Evolutionary conservation across 2,113 vertebrate species (phyloP), one percentile per base, ranked within the genome.

Genomic region (Opisthocomus hoazin): DNA sequence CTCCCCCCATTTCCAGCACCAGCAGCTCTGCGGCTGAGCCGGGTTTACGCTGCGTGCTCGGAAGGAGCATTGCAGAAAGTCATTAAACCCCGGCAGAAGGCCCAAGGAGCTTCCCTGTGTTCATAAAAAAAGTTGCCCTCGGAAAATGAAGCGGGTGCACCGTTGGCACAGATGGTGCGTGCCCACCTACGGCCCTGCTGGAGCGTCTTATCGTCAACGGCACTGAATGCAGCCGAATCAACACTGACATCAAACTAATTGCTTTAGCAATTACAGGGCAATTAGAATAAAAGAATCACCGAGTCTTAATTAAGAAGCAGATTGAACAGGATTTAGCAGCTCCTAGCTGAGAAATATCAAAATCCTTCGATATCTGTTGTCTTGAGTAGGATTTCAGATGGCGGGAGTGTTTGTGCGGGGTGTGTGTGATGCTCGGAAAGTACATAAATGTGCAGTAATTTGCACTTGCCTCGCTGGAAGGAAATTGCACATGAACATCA

Each of bases 221-320:
- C 5, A 4, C 65, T 15, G 29, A 93, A 51, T 16, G 39, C 85
- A 84, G 82, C 36, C 26, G 2, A 70, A 23, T 73, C 84, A 93
- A 81, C 92, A 83, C 7, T 91, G 81, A 76, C 93, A 95, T 87
- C 20, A 5, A 84, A 54, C 93, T 96, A 97, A 96, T 96, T 97
- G 93, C 96, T 96, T 78, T 37, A 95, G 94, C 96, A 94, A 96
- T 97, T 96, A 96, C n/a, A 90, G 85, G 78, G 91, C 94, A 96
- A 95, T 97, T 96, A 96, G 87, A 96, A 95, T 96, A 91, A 87
- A 96, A 96, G 93, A 95, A 92, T 85, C 81, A 89, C 93, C 80
- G 63, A 95, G 93, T 94, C 86, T 91, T 92, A 97, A 95, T 91
- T 92, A 97, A 94, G 93, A 94, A 97, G 94, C 96, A 95, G 96